Evolutionary conservation across 1,140 invertebrate genomes (phyloP).

Genomic region (Diorhabda sublineata): DNA sequence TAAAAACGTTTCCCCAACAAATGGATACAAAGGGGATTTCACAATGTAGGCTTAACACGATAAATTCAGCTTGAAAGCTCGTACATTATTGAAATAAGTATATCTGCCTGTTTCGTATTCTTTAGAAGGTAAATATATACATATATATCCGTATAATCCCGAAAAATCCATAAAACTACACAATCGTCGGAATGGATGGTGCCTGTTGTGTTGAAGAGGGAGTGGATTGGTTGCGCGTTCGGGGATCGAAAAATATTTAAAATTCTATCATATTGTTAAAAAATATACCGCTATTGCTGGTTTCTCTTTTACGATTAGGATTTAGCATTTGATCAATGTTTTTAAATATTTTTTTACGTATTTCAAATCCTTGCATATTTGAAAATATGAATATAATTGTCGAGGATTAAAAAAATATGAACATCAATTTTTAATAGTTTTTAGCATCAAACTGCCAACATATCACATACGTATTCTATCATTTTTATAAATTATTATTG

Average conservation of each 20-base stretch:
- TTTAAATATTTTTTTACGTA: neutral
- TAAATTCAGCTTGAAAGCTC: constrained; percentile 14
- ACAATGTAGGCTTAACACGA: constrained; percentile 10
- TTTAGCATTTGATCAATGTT: neutral
- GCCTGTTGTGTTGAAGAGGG: neutral
- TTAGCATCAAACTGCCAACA: too few species aligned
- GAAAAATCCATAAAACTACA: constrained; percentile 10
- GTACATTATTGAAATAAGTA: constrained; percentile 16
- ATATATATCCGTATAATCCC: constrained; percentile 3
- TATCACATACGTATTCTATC: too few species aligned
- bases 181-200: neutral
- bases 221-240: neutral
- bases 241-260: neutral
- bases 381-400: neutral
- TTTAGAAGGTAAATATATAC: constrained; percentile 9
- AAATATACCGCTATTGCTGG: neutral
- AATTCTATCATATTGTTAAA: neutral
- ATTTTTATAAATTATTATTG: too few species aligned
- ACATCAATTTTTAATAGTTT: too few species aligned
- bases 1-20: neutral
- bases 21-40: constrained; percentile 4
- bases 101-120: constrained; percentile 7
- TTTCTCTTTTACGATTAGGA: constrained; percentile 2
- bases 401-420: too few species aligned
- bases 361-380: neutral